Conservation (phyloP, 1,140 invertebrate species). For the Agraylea sexmaculata region DNA sequence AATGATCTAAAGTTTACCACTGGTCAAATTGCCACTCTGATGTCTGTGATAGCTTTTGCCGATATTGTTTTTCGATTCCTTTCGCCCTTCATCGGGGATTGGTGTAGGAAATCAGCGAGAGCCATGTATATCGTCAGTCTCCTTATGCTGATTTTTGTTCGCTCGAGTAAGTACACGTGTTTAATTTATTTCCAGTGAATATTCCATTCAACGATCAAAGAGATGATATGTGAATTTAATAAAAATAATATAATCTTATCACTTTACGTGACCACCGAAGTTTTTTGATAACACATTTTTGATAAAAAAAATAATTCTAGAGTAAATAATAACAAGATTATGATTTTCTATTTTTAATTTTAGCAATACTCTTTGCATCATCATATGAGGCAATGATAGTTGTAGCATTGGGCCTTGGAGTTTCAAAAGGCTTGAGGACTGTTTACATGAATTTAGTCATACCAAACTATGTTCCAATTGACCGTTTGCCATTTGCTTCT, state of each 20-base stretch:
- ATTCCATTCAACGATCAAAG: not conserved
- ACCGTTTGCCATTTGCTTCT: constrained; percentile 48
- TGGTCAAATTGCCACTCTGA: constrained; percentile 43
- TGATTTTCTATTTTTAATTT: constrained; percentile 19
- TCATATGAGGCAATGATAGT: constrained; percentile 33
- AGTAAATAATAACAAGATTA: constrained; percentile 3
- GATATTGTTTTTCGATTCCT: constrained; percentile 48
- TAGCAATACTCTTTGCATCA: constrained; percentile 39
- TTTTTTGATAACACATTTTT: no score
- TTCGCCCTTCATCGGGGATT: constrained; percentile 49
- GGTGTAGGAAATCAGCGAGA: constrained; percentile 43
- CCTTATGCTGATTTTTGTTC: constrained; percentile 43
- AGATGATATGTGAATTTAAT: no score
- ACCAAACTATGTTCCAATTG: constrained; percentile 51
- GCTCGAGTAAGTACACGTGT: constrained; percentile 43
- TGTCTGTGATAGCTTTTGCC: constrained; percentile 44
- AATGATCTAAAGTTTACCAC: constrained; percentile 44
- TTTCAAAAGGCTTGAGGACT: constrained; percentile 55
- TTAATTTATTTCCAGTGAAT: not conserved
- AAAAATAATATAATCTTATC: not conserved
- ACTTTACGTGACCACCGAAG: no score
- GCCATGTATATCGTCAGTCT: constrained; percentile 51
- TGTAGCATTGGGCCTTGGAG: constrained; percentile 41
- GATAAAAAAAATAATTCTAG: no score
- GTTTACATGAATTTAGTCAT: constrained; percentile 57